Conservation (phyloP, 2,113 vertebrate species). For the Clinocottus analis region DNA sequence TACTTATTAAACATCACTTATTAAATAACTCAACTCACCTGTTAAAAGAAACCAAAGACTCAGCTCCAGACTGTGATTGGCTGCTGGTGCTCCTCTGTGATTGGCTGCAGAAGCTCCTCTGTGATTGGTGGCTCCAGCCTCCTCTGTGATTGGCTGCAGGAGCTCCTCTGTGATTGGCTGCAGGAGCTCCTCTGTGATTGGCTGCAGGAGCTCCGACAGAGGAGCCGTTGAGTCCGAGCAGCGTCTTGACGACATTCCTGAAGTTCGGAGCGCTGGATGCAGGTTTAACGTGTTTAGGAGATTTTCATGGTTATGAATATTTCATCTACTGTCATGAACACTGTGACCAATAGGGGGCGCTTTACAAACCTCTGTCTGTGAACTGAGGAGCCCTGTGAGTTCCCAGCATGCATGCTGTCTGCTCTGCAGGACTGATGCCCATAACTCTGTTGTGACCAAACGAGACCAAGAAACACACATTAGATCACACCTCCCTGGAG, state of each 20-base stretch:
- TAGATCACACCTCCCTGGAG: too few relatives aligned
- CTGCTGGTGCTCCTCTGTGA: neutral
- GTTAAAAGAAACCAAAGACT: too few relatives aligned
- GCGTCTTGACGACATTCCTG: conserved; percentile 35
- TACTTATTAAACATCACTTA: too few relatives aligned
- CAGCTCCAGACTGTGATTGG: neutral
- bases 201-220: neutral
- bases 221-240: conserved; percentile 40
- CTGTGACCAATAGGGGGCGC: neutral
- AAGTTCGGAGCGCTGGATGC: conserved; percentile 21
- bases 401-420: conserved; percentile 38
- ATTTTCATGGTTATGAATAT: neutral
- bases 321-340: neutral
- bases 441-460: conserved; percentile 42
- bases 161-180: conserved; percentile 20
- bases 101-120: conserved; percentile 16
- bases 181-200: neutral
- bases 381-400: neutral
- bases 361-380: conserved; percentile 44
- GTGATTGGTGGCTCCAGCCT: conserved; percentile 2
- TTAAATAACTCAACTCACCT: too few relatives aligned
- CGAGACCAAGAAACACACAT: neutral
- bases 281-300: neutral
- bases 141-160: neutral
- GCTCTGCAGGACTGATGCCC: conserved; percentile 5